Conservation (phyloP, 2,113 vertebrate genomes). For the Axis porcinus region DNA sequence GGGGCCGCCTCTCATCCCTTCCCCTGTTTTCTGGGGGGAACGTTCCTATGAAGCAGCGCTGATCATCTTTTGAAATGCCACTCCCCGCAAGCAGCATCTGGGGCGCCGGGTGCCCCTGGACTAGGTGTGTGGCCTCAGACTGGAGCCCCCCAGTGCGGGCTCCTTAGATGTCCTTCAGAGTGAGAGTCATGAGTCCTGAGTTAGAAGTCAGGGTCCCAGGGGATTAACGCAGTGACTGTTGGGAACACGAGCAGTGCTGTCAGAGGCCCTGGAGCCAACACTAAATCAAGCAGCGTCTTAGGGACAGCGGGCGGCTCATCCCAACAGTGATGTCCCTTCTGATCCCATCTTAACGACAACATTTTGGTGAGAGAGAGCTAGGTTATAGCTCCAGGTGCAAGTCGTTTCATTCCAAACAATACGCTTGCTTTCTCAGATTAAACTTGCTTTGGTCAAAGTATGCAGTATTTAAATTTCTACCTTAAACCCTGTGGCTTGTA, state of each 20-base stretch:
- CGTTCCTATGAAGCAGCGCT: neutral
- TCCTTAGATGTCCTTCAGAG: conserved; percentile 2
- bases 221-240: neutral
- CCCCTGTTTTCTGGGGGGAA: rapidly evolving
- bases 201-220: conserved; percentile 7
- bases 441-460: neutral
- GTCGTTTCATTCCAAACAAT: neutral
- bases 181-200: neutral
- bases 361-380: rapidly evolving
- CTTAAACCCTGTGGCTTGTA: neutral
- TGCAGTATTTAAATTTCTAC: neutral
- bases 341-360: rapidly evolving
- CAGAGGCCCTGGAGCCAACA: rapidly evolving
- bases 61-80: rapidly evolving
- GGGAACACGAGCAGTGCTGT: rapidly evolving
- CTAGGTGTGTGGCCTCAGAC: neutral
- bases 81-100: rapidly evolving
- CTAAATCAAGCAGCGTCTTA: rapidly evolving
- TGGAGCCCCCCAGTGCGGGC: neutral
- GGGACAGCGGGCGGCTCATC: rapidly evolving
- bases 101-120: neutral
- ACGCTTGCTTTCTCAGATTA: neutral
- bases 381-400: too few species aligned
- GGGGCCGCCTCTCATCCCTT: neutral
- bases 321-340: rapidly evolving